Conservation (phyloP, 2,797 vertebrate species). For the Acomys russatus region DNA sequence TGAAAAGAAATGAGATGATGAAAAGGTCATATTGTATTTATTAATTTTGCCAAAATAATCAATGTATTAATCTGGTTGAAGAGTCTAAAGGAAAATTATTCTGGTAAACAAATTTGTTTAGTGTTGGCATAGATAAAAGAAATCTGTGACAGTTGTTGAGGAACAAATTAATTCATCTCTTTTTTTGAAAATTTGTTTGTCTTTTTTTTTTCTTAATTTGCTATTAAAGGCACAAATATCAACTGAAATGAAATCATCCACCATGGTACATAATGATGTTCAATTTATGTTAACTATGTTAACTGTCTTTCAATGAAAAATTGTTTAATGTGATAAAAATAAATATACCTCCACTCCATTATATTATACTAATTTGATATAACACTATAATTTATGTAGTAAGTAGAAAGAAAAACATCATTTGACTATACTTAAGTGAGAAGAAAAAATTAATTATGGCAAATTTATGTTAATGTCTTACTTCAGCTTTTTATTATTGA, state of each 20-base stretch:
- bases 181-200: neutral
- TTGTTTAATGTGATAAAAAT: slow-evolving; percentile 2
- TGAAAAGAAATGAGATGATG: neutral
- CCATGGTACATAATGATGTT: neutral
- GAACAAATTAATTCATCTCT: neutral
- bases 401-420: slow-evolving; percentile 39
- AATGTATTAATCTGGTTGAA: neutral
- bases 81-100: neutral
- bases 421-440: slow-evolving; percentile 54
- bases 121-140: neutral
- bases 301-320: neutral
- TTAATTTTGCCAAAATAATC: neutral
- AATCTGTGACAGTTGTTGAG: neutral
- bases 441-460: slow-evolving; percentile 39
- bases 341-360: neutral
- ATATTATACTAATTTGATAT: neutral
- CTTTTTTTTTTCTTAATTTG: neutral
- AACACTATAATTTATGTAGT: slow-evolving; percentile 41
- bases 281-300: neutral
- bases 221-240: neutral
- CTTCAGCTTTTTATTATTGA: slow-evolving; percentile 48
- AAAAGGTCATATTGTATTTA: neutral
- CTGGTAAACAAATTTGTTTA: neutral
- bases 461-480: slow-evolving; percentile 35
- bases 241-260: neutral